Percentiles rank a stretch among this genome's conserved stretches.
Evolutionary conservation across 2,797 vertebrate genomes (phyloP).

Genomic region (Tamandua tetradactyla): DNA sequence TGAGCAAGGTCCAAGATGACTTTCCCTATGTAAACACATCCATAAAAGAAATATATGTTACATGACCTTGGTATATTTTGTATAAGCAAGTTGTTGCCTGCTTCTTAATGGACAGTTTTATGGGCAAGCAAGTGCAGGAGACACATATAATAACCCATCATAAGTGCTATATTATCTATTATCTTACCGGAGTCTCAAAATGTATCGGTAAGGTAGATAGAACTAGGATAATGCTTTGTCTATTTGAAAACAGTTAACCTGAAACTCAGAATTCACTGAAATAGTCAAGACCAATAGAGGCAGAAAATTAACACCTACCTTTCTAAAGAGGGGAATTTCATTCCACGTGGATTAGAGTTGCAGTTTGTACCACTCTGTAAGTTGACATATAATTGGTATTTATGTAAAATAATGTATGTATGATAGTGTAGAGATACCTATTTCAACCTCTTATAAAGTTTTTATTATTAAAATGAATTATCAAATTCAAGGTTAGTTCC

Average conservation of each 20-base stretch:
- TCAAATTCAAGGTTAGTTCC: not conserved
- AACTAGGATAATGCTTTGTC: not conserved
- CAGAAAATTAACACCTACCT: not conserved
- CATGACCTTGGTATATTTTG: fast-evolving
- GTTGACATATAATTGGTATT: not conserved
- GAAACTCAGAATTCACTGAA: not conserved
- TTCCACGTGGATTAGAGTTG: not conserved
- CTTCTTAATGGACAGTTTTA: not conserved
- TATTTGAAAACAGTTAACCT: not conserved
- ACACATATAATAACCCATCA: not conserved
- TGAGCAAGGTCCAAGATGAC: not conserved
- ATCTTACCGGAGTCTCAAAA: not conserved
- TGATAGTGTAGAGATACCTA: constrained; percentile 32
- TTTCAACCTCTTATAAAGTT: constrained; percentile 20
- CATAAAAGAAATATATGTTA: fast-evolving
- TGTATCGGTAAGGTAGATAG: not conserved
- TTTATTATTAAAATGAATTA: constrained; percentile 59
- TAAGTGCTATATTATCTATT: not conserved
- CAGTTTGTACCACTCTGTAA: not conserved
- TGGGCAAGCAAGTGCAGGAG: not conserved
- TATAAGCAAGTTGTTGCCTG: not conserved
- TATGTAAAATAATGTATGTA: constrained; percentile 47
- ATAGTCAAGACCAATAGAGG: not conserved
- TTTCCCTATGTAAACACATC: not conserved
- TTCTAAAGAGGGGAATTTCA: not conserved